Conservation (phyloP, 2,797 vertebrate species). For the Capromys pilorides region DNA sequence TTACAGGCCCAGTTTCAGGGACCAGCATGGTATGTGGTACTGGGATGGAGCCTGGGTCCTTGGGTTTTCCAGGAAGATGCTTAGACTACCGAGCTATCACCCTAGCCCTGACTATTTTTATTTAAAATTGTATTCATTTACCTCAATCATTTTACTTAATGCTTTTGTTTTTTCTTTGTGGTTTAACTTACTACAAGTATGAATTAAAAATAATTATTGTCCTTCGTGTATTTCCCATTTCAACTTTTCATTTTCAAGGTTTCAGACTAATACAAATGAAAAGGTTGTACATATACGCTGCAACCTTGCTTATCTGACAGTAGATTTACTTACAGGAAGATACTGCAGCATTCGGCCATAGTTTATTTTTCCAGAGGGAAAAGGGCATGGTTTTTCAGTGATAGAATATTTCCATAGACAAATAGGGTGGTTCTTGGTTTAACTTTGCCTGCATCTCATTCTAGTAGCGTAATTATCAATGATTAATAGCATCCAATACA, state of each 20-base stretch:
- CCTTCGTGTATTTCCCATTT: background rate
- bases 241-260: background rate
- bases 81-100: no score
- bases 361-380: background rate
- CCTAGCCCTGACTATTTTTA: background rate
- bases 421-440: background rate
- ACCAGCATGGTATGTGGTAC: no score
- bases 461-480: background rate
- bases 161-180: slow-evolving; percentile 9
- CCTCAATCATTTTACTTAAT: background rate
- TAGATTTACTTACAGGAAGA: background rate
- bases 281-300: background rate
- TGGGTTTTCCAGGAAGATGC: no score
- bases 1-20: no score
- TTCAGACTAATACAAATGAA: background rate
- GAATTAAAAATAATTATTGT: background rate
- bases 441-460: background rate
- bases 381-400: background rate
- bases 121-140: background rate
- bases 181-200: background rate
- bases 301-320: background rate
- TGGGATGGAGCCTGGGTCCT: no score
- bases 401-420: background rate
- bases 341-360: background rate
- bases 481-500: background rate